Evolutionary conservation across 2,113 vertebrate species (phyloP).

Genomic region (Austrofundulus limnaeus): DNA sequence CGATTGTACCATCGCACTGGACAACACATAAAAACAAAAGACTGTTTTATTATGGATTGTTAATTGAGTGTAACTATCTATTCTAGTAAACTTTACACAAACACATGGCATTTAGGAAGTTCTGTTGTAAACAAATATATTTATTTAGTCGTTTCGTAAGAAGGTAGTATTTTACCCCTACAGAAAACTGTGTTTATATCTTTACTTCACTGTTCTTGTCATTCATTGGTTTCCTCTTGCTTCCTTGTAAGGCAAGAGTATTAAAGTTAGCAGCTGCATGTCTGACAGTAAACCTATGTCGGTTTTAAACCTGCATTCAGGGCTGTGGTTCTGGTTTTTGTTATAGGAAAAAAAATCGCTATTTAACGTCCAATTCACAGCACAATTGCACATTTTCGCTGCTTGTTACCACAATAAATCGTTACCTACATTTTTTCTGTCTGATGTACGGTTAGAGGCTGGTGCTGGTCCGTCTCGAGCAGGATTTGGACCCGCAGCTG

Average conservation of each 20-base stretch:
- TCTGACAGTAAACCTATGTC: background rate
- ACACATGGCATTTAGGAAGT: no score
- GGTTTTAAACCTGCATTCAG: background rate
- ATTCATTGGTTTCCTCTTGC: background rate
- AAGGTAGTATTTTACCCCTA: no score
- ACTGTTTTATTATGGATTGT: no score
- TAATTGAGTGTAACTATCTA: no score
- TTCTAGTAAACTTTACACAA: no score
- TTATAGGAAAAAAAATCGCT: background rate
- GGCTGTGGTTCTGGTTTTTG: no score
- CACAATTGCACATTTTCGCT: background rate
- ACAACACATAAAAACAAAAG: no score
- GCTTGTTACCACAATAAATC: background rate
- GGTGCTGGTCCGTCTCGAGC: background rate
- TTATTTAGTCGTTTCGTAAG: no score
- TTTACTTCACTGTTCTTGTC: background rate
- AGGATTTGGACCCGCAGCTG: slow-evolving; percentile 1
- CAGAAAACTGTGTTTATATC: no score
- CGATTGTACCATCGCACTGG: no score
- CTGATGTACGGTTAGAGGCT: background rate
- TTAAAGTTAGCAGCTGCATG: background rate
- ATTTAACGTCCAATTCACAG: background rate
- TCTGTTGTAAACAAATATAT: no score
- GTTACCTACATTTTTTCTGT: slow-evolving; percentile 56
- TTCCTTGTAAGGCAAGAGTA: slow-evolving; percentile 37